These are phyloP conservation scores for Musca domestica DNA, from an alignment of 1,140 invertebrate genomes.

Conservation along the genomic window DNA sequence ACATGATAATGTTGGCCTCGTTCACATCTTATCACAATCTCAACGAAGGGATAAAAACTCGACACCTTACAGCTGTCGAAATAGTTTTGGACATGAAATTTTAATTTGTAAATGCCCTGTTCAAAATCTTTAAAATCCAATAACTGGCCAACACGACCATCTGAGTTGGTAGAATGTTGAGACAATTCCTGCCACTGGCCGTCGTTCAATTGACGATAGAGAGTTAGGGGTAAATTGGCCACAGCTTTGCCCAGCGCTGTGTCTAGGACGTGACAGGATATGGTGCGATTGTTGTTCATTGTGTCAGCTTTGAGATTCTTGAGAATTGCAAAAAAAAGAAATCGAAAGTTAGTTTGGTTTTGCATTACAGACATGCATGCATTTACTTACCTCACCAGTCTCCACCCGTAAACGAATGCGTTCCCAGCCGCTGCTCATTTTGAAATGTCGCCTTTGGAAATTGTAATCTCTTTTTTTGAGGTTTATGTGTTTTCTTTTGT, in stretches of 20 bases:
- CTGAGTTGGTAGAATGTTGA: conserved; percentile 58
- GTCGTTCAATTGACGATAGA: conserved; percentile 64
- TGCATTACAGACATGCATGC: neutral
- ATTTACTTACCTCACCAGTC: conserved; percentile 23
- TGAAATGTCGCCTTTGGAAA: conserved; percentile 10
- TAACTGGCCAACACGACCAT: conserved; percentile 63
- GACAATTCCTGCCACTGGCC: conserved; percentile 61
- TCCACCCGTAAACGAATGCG: conserved; percentile 28
- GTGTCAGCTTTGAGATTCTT: conserved; percentile 2
- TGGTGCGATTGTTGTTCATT: conserved; percentile 22
- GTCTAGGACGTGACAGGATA: conserved; percentile 66
- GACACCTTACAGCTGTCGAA: conserved; percentile 59
- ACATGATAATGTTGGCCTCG: conserved; percentile 72
- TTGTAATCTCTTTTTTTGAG: too few species aligned
- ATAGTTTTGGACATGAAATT: conserved; percentile 68
- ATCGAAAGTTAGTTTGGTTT: neutral
- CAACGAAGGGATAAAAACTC: conserved; percentile 70
- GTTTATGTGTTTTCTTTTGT: too few species aligned
- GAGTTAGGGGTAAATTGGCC: conserved; percentile 60
- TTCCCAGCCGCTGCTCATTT: conserved; percentile 27
- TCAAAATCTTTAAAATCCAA: conserved; percentile 58
- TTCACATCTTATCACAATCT: conserved; percentile 72
- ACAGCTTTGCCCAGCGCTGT: conserved; percentile 63
- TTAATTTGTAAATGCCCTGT: conserved; percentile 67
- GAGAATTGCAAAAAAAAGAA: neutral